A percentile compares a stretch with the other conserved stretches of the same genome.
phyloP scores from a whole-genome alignment of 2,113 vertebrate species.

The Limanda limanda region DNA sequence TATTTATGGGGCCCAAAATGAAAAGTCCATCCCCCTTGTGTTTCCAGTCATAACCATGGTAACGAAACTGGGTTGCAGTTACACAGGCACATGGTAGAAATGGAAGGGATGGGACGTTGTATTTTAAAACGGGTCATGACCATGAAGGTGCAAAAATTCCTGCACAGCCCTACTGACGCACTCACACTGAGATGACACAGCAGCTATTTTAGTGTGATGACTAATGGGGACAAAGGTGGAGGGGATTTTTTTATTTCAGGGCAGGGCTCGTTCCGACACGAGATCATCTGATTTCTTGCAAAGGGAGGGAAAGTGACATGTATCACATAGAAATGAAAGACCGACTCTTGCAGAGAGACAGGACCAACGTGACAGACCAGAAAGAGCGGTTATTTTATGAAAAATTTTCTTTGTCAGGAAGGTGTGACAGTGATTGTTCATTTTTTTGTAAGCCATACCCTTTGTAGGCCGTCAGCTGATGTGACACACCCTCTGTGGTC shows the following conservation, averaged over 20 bases:
- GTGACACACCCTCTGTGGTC: slow-evolving; percentile 10
- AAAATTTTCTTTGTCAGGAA: not conserved
- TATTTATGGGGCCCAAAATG: not conserved
- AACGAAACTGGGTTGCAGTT: not conserved
- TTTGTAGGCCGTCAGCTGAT: slow-evolving; percentile 17
- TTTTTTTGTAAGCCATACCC: not conserved
- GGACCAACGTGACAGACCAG: slow-evolving; percentile 29
- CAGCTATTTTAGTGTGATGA: slow-evolving; percentile 3
- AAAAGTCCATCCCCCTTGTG: not conserved
- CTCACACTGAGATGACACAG: slow-evolving; percentile 5
- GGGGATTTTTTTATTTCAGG: slow-evolving; percentile 5
- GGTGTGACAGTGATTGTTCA: not conserved
- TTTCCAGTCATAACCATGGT: not conserved
- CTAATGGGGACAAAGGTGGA: not conserved
- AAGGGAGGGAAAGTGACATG: not conserved
- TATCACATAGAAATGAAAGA: slow-evolving; percentile 31
- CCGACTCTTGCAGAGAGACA: not conserved
- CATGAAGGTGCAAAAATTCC: not conserved
- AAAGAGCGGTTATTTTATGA: slow-evolving; percentile 10
- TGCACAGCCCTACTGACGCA: not conserved
- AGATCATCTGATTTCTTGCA: not conserved
- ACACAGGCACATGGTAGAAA: not conserved
- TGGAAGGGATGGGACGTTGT: not conserved
- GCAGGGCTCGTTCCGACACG: slow-evolving; percentile 19
- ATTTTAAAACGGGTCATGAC: not conserved